Base-by-base conservation (phyloP, 2,113 vertebrate genomes). In the Naja naja region DNA sequence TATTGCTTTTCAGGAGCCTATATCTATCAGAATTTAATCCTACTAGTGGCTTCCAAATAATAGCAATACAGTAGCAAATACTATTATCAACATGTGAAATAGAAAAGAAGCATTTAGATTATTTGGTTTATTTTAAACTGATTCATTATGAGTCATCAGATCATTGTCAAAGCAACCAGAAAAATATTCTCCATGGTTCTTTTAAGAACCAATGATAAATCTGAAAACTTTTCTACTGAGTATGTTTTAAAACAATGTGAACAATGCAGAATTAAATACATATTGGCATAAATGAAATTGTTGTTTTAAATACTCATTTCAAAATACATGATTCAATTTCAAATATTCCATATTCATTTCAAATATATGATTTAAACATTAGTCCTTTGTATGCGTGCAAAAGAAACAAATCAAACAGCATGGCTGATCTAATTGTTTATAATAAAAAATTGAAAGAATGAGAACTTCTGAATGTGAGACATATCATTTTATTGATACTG, bases 11-110 rank as follows among this genome's bases (percentile, higher is more conserved):
- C 74, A 97, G 92, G 1, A 34, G 89, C 0, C 74, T 43, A 94
- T 93, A 93, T 95, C 93, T 95, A 90, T 16, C 12, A 93, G 54
- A 64, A 92, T 53, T 89, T 7, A 74, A 43, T 22, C 54, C 7
- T 45, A 87, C 20, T 89, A 87, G 60, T 89, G 43, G 58, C 43
- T 55, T 85, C 74, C 20, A 52, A 81, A 54, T 49, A 90, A 90
- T 18, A 69, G n/a, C 49, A 43, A 52, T 20, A 88, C n/a, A 43
- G 47, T 81, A 81, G 34, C 34, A 69, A 89, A 23, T 54, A 54
- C 18, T 85, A 55, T 25, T 85, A 64, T 22, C 23, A 47, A 47
- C 81, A 89, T 85, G 12, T 85, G 27, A 92, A 11, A 3, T 56
- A 27, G 5, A 81, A 81, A 81, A 52, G 49, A 81, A 23, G 74